A percentile compares a stretch with the other conserved stretches of the same genome.
Conservation (phyloP, 2,797 vertebrate genomes). For the Pitangus sulphuratus region DNA sequence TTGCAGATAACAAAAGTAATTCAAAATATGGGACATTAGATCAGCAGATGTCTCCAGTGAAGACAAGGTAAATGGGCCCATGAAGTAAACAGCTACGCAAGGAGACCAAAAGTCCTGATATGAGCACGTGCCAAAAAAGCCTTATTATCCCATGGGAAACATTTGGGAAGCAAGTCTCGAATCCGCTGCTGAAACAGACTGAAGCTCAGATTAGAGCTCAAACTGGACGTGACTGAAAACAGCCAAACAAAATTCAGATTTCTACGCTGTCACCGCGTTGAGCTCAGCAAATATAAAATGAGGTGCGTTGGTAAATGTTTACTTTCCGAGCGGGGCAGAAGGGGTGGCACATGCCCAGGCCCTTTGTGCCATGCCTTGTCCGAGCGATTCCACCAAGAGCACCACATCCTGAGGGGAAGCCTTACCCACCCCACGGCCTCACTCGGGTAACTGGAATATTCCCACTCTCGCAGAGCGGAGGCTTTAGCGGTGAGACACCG, state of each 20-base stretch:
- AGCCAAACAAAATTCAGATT: neutral
- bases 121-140: neutral
- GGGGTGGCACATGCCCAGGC: neutral
- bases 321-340: neutral
- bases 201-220: neutral
- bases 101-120: neutral
- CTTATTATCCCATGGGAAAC: neutral
- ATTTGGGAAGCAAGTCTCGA: neutral
- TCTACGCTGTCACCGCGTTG: neutral
- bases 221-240: neutral
- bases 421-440: accelerated
- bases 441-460: accelerated
- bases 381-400: neutral
- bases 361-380: no score
- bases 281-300: neutral
- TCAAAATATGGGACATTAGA: neutral
- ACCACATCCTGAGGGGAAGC: neutral
- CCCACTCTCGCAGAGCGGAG: neutral
- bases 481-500: neutral
- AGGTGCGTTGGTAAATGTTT: neutral
- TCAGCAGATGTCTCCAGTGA: neutral
- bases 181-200: neutral
- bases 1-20: neutral
- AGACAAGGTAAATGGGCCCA: neutral
- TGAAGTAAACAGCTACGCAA: neutral